Base-by-base conservation (phyloP, 1,140 invertebrate genomes). In the Steinernema feltiae region DNA sequence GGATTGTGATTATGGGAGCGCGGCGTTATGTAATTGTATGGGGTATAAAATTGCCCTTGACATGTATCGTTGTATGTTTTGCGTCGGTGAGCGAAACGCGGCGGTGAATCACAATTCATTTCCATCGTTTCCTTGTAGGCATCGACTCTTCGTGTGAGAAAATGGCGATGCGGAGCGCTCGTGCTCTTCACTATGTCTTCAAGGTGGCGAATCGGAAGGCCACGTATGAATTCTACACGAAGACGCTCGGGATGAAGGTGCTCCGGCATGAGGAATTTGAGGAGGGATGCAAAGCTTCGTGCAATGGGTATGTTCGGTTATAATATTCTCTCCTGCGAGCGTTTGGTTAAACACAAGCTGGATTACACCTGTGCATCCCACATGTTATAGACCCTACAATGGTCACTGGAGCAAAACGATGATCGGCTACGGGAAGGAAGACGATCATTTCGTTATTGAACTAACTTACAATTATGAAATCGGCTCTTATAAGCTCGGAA, bases 331-430 rank as follows among this genome's bases (percentile, higher is more conserved):
- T n/a, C n/a, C n/a, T n/a, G n/a, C n/a, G n/a, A n/a, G n/a, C n/a
- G n/a, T n/a, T n/a, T n/a, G n/a, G n/a, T n/a, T n/a, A n/a, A n/a
- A n/a, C n/a, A n/a, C n/a, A n/a, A n/a, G n/a, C n/a, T n/a, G n/a
- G n/a, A n/a, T n/a, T n/a, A n/a, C n/a, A n/a, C n/a, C n/a, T n/a
- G n/a, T n/a, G n/a, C n/a, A n/a, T n/a, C n/a, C n/a, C n/a, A n/a
- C n/a, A n/a, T n/a, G n/a, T 89, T 87, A 70, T 84, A 94, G 94
- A 48, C 94, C 94, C 21, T 98, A 97, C 88, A 93, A 93, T 85
- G 95, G 95, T 80, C 92, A 93, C 80, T 99, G 97, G 97, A 97
- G 94, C 84, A 99, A 99, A 89, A 98, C 97, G 0, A 99, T 99
- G 96, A 90, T 98, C 69, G 97, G 96, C 15, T 99, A 97, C 90